Percentiles rank a stretch among this genome's conserved stretches.
Conservation (phyloP, 2,113 vertebrate species). For the Xenopus laevis region DNA sequence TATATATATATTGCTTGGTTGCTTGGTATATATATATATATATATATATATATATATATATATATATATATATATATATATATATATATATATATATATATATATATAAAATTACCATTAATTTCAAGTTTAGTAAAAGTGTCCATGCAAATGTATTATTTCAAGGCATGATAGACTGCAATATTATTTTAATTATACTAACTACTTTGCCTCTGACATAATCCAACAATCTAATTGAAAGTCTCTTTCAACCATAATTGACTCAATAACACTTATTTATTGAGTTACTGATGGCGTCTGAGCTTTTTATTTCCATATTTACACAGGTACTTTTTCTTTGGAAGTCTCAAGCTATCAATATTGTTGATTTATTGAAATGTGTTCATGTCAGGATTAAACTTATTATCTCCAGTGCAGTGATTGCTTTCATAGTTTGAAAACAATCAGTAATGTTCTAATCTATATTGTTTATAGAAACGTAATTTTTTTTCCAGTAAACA, state of each 20-base stretch:
- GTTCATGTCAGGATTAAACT: not conserved
- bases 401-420: too few relatives aligned
- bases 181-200: not conserved
- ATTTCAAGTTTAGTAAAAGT: too few relatives aligned
- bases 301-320: not conserved
- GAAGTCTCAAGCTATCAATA: not conserved
- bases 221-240: not conserved
- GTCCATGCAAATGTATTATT: not conserved
- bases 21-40: too few relatives aligned
- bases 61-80: too few relatives aligned
- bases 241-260: not conserved
- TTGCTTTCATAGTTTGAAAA: too few relatives aligned
- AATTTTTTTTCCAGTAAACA: not conserved
- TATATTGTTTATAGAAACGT: not conserved
- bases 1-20: too few relatives aligned
- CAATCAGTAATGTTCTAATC: not conserved
- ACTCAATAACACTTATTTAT: not conserved
- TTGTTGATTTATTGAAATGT: not conserved
- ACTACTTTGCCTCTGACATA: not conserved
- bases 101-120: too few relatives aligned
- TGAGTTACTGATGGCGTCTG: not conserved
- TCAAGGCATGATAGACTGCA: not conserved
- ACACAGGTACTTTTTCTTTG: not conserved
- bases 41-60: too few relatives aligned
- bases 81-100: too few relatives aligned